Conservation (phyloP, 2,797 vertebrate genomes). For the Chiroxiphia lanceolata region DNA sequence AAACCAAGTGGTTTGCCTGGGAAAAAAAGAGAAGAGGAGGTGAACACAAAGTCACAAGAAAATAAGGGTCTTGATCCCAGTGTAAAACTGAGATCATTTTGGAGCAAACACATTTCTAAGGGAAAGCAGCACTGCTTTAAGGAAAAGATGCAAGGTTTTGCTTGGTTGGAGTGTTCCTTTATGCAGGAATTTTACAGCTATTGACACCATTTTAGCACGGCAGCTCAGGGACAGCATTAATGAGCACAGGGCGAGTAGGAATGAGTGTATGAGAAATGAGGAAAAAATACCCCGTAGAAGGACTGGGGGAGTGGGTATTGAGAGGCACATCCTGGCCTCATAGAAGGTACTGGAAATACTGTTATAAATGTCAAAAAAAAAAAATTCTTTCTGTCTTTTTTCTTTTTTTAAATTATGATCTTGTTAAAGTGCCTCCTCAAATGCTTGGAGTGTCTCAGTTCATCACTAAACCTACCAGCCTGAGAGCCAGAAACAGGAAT, state of each 20-base stretch:
- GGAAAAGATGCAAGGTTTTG: neutral
- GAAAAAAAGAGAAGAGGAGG: neutral
- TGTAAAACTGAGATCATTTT: neutral
- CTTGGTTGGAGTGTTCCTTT: neutral
- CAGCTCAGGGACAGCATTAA: neutral
- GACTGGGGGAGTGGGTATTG: neutral
- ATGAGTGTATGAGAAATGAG: neutral
- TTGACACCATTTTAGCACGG: neutral
- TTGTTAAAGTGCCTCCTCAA: neutral
- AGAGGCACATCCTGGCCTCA: neutral
- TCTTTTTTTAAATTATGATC: neutral
- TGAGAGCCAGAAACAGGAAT: neutral
- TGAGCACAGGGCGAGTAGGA: neutral
- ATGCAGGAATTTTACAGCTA: conserved; percentile 4
- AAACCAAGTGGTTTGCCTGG: neutral
- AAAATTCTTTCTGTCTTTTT: neutral
- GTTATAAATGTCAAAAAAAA: neutral
- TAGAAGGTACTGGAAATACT: neutral
- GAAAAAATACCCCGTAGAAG: neutral
- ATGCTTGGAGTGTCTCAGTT: neutral
- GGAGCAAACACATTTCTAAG: neutral
- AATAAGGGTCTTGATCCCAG: neutral
- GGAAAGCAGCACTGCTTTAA: neutral
- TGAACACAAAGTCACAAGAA: neutral
- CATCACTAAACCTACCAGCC: neutral